Percentiles rank a stretch among this genome's conserved stretches.
These are phyloP conservation scores for Serrognathus titanus DNA, from an alignment of 2,888 invertebrate species.

Conservation along the genomic window DNA sequence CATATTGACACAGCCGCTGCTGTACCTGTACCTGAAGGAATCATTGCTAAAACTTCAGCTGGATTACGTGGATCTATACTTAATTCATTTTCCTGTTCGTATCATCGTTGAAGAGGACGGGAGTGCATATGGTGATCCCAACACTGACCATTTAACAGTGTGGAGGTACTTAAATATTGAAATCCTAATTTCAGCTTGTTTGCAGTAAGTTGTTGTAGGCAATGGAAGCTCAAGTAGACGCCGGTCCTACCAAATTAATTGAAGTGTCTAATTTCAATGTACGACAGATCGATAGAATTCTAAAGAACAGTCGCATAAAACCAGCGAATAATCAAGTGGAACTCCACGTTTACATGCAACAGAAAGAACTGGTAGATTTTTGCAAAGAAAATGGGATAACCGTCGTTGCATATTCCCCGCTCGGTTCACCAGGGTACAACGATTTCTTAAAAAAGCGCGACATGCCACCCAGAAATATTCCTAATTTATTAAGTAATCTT, in stretches of 20 bases:
- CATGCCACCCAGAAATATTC: constrained; percentile 32
- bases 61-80: constrained; percentile 75
- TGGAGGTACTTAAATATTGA: constrained; percentile 6
- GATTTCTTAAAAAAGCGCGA: constrained; percentile 52
- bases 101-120: constrained; percentile 44
- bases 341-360: constrained; percentile 75
- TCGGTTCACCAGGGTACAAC: constrained; percentile 69
- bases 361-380: constrained; percentile 59
- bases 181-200: too few relatives aligned
- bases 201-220: neutral
- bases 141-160: constrained; percentile 49
- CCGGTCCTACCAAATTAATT: constrained; percentile 46
- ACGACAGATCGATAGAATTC: constrained; percentile 66
- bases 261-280: constrained; percentile 83
- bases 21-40: constrained; percentile 57
- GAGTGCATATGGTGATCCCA: neutral
- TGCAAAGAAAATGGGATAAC: constrained; percentile 65
- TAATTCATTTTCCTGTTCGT: constrained; percentile 72
- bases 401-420: constrained; percentile 74
- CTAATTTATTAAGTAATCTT: constrained; percentile 64
- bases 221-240: constrained; percentile 11
- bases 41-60: constrained; percentile 66
- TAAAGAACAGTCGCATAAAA: constrained; percentile 57
- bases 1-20: constrained; percentile 76
- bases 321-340: constrained; percentile 71